phyloP scores from a whole-genome alignment of 2,797 vertebrate genomes.

The Microctenopoma stevenorrisi region DNA sequence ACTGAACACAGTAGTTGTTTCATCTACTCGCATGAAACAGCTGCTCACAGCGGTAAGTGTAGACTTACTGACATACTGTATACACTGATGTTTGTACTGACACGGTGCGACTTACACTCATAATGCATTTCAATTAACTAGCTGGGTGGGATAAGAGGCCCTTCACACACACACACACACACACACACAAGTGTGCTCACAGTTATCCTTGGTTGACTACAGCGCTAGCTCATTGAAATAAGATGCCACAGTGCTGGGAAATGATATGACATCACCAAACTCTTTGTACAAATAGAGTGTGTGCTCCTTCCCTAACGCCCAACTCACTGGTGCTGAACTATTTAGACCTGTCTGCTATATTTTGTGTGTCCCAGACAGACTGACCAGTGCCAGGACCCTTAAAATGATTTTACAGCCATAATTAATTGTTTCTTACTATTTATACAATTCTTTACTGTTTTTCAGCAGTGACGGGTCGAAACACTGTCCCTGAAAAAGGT shows the following conservation, averaged over 20 bases:
- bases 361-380: neutral
- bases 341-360: neutral
- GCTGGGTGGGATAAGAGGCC: slow-evolving; percentile 1
- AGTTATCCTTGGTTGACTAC: neutral
- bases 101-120: neutral
- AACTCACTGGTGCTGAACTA: neutral
- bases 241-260: neutral
- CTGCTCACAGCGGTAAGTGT: slow-evolving; percentile 49
- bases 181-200: neutral
- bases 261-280: neutral
- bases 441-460: neutral
- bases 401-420: neutral
- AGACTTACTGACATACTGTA: slow-evolving; percentile 39
- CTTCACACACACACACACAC: neutral
- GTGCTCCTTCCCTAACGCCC: neutral
- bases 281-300: neutral
- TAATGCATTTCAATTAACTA: slow-evolving; percentile 29
- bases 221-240: neutral
- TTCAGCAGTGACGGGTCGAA: neutral
- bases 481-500: neutral
- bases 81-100: slow-evolving; percentile 13
- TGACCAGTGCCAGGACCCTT: neutral
- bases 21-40: slow-evolving; percentile 53
- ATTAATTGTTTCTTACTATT: too few relatives aligned
- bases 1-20: slow-evolving; percentile 53